Conservation (phyloP, 2,888 invertebrate species). For the Barypeithes pellucidus region DNA sequence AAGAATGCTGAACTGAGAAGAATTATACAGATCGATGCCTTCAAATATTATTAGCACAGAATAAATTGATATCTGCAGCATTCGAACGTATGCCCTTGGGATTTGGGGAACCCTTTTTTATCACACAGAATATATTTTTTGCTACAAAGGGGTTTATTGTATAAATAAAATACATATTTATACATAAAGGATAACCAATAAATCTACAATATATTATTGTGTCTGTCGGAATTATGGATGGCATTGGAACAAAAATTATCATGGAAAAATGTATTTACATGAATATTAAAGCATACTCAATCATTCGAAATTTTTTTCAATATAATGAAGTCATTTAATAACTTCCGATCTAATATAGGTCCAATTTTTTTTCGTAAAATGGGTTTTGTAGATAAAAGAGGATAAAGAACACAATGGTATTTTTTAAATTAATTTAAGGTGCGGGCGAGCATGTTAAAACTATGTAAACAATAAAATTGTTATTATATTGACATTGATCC, state of each 20-base stretch:
- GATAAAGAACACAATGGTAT: too few relatives aligned
- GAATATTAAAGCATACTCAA: too few relatives aligned
- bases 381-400: too few relatives aligned
- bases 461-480: too few relatives aligned
- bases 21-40: conserved; percentile 49
- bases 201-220: neutral
- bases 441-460: too few relatives aligned
- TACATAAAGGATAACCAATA: conserved; percentile 6
- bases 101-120: conserved; percentile 34
- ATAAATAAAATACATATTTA: conserved; percentile 17
- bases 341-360: too few relatives aligned
- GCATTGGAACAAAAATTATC: neutral
- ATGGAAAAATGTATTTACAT: neutral
- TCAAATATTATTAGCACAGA: conserved; percentile 44
- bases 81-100: conserved; percentile 24
- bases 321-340: too few relatives aligned
- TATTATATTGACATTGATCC: too few relatives aligned
- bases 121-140: conserved; percentile 13
- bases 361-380: too few relatives aligned
- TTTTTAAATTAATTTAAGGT: too few relatives aligned
- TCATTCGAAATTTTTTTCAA: too few relatives aligned
- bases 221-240: neutral
- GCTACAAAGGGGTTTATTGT: conserved; percentile 9
- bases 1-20: conserved; percentile 43
- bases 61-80: conserved; percentile 36